Evolutionary conservation across 1,140 invertebrate genomes (phyloP), one percentile per base, ranked within the genome.

Genomic region (Cyclina sinensis): DNA sequence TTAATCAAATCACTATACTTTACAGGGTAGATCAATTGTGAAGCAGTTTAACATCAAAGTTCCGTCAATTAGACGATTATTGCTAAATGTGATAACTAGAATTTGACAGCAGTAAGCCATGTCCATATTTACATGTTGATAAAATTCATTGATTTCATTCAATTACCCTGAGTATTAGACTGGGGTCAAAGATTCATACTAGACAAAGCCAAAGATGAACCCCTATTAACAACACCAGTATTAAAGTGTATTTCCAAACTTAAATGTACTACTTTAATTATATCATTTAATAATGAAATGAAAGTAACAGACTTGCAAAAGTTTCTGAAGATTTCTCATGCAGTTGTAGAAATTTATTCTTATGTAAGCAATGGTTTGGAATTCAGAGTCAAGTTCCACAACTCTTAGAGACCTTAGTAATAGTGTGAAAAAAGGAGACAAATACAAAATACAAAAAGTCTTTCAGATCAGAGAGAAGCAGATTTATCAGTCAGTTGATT

Each of bases 41-140:
- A 81, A 81, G 32, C 57, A 57, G 79, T 81, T 81, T 62, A 62
- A 30, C 79, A 37, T 62, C n/a, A 65, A 27, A 62, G 59, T 65
- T 81, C 21, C 16, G n/a, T 59, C 54, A 59, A 81, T 81, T 81
- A 27, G 35, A 30, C 12, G 57, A 62, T 43, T 62, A 65, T 16
- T 65, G 79, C n/a, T 11, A 62, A 24, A 35, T 24, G n/a, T 27
- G 76, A 79, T 79, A 35, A 54, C 46, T 24, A 12, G 11, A 21
- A 27, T 74, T 39, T 39, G 68, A 73, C 68, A n/a, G 16, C 21
- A 21, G 68, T 73, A 78, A 78, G 74, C 74, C 32, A 78, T 78
- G 74, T 46, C 27, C 48, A 78, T 51, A 78, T 78, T 78, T 46
- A 51, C 74, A 48, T 16, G 27, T 48, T 78, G 74, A 78, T 78